Evolutionary conservation across 2,113 vertebrate genomes (phyloP), one percentile per base, ranked within the genome.

Genomic region (Platycercus adscitus): DNA sequence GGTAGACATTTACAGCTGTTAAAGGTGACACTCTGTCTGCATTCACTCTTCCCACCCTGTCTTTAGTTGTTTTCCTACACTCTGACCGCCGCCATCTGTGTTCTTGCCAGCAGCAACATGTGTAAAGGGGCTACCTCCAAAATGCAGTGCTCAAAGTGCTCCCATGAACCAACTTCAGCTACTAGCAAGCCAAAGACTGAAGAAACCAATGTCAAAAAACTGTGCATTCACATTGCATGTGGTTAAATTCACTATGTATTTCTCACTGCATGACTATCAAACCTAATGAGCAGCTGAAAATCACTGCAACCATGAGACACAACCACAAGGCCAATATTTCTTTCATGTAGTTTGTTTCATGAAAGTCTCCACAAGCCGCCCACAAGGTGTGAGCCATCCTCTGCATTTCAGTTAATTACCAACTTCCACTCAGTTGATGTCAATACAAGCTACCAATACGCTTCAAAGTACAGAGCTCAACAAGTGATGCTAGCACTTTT

Each of bases 191-290:
- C 8, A 1, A 33, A 46, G 26, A 6, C 17, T 17, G 29, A 60
- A 61, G 33, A 80, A 71, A 56, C 4, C 19, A 3, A 10, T 25
- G 41, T 50, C n/a, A 49, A 31, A 56, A 39, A 28, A 29, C 4
- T 3, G 33, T 19, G 43, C 47, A 6, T 17, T 86, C 44, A 10
- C 47, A 3, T 0, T 6, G 10, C 63, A 29, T 37, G 7, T 0
- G 1, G 13, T 23, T 50, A 86, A 41, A 37, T 10, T 60, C 46
- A 44, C 7, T 2, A 1, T 6, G 17, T 17, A 2, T 4, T 46
- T 75, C 72, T 69, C 37, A 24, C 35, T 10, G 25, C 43, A 19
- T 4, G 29, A 23, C 61, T 25, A 53, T 4, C 37, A 71, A 61
- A 71, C n/a, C 26, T 6, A 23, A 37, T 0, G 2, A 72, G 43